These are phyloP conservation scores for Augochlorella aurata DNA, from an alignment of 2,888 invertebrate species.

Conservation along the genomic window DNA sequence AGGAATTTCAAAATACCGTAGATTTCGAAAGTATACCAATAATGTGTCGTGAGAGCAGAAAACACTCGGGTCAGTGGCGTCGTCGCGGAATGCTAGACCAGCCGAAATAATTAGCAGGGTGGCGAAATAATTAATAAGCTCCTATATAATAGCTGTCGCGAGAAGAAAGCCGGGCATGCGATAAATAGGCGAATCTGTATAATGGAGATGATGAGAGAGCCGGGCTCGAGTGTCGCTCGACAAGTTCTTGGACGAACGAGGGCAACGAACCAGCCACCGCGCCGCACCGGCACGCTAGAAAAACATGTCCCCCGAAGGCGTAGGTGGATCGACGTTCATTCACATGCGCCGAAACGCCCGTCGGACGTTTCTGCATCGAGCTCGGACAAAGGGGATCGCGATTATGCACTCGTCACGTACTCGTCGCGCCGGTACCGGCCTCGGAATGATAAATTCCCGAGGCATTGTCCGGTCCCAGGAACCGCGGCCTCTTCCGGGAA, in stretches of 20 bases:
- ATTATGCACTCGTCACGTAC: constrained; percentile 65
- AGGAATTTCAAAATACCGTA: too few relatives aligned
- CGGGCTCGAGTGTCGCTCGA: neutral
- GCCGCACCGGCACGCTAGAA: neutral
- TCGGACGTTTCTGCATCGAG: constrained; percentile 40
- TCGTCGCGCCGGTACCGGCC: constrained; percentile 35
- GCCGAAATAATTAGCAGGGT: neutral
- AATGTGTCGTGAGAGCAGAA: too few relatives aligned
- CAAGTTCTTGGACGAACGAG: neutral
- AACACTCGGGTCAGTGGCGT: too few relatives aligned
- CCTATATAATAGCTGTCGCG: neutral
- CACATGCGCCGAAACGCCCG: constrained; percentile 49
- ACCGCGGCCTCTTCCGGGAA: constrained; percentile 54
- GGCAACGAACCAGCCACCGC: neutral
- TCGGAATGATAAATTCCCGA: constrained; percentile 63
- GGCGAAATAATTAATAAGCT: neutral
- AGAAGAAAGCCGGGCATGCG: neutral
- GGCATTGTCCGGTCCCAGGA: constrained; percentile 63
- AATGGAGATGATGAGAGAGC: neutral
- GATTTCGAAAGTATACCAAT: too few relatives aligned
- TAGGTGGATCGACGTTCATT: constrained; percentile 38
- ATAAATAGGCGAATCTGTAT: constrained; percentile 3
- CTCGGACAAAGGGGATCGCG: constrained; percentile 57
- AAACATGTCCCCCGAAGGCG: neutral
- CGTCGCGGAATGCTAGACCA: too few relatives aligned